Percentiles rank a stretch among this genome's conserved stretches.
These are phyloP conservation scores for Chironex yamaguchii DNA, from an alignment of 30 jellyfish, hydroid and myxozoan species.

Conservation along the genomic window DNA sequence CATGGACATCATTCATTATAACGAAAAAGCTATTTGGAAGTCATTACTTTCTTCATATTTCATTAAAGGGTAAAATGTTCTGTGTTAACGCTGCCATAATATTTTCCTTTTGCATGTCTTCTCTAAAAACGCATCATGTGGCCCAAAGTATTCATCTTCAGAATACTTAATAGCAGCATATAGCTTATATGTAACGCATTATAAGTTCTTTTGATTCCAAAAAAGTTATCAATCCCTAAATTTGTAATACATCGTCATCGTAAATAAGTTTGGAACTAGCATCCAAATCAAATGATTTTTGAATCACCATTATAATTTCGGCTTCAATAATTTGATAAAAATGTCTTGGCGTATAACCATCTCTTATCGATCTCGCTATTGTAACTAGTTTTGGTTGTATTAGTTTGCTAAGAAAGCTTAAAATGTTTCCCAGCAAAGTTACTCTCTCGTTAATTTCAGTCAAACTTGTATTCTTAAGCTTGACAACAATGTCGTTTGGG, in stretches of 20 bases:
- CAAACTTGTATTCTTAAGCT: neutral
- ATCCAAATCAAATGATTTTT: neutral
- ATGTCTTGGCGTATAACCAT: conserved; percentile 68
- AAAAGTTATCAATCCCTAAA: no score
- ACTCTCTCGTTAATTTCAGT: conserved; percentile 13
- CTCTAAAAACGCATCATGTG: no score
- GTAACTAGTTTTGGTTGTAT: conserved; percentile 11
- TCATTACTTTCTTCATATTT: no score
- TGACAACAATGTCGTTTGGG: conserved; percentile 36
- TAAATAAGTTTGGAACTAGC: neutral
- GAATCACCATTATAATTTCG: neutral
- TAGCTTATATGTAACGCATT: no score
- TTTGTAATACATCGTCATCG: neutral
- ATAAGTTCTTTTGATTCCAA: no score
- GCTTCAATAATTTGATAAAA: conserved; percentile 33
- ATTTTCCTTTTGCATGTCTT: no score
- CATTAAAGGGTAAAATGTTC: no score
- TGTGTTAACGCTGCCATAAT: no score
- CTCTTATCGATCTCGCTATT: conserved; percentile 58
- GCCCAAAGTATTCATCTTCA: no score
- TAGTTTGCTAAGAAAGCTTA: neutral
- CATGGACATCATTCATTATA: no score
- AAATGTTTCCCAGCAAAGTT: neutral
- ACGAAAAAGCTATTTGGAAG: no score
- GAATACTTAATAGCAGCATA: no score